These are phyloP conservation scores for Peromyscus polionotus DNA, from an alignment of 2,113 vertebrate species.

Conservation along the genomic window DNA sequence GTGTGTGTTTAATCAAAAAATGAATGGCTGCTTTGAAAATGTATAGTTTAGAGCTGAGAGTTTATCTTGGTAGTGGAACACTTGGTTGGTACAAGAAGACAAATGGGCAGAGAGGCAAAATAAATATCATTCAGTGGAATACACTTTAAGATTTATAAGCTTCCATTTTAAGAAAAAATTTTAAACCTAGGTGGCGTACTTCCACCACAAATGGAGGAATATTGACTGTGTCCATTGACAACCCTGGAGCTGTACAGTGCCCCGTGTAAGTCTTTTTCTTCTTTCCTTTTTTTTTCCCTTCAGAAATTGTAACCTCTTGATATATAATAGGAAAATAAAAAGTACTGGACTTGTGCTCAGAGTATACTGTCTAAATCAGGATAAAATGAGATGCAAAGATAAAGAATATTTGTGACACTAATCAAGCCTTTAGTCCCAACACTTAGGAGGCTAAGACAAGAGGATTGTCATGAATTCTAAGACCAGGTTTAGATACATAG, in stretches of 20 bases:
- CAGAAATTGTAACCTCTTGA: not conserved
- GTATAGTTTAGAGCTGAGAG: not conserved
- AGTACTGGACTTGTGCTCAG: not conserved
- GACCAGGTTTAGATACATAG: not conserved
- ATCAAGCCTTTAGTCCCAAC: not conserved
- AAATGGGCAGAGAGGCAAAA: not conserved
- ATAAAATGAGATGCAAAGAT: constrained; percentile 10
- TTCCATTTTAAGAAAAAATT: constrained; percentile 51
- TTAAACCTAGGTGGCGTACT: constrained; percentile 93
- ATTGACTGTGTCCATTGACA: constrained; percentile 97
- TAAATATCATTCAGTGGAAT: constrained; percentile 48
- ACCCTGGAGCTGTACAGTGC: constrained; percentile 93
- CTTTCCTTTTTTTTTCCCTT: not conserved
- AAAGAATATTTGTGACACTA: constrained; percentile 21
- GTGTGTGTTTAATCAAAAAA: not conserved
- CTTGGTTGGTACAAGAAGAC: not conserved
- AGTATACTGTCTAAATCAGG: not conserved
- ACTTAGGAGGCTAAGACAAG: not conserved
- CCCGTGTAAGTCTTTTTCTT: constrained; percentile 90
- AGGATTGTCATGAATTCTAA: not conserved
- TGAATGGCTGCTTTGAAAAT: constrained; percentile 22
- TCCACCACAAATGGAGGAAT: constrained; percentile 92
- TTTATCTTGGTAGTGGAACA: not conserved
- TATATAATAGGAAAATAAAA: not conserved
- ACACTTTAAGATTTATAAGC: constrained; percentile 15